phyloP scores from a whole-genome alignment of 2,113 vertebrate species.

The Pholis gunnellus region DNA sequence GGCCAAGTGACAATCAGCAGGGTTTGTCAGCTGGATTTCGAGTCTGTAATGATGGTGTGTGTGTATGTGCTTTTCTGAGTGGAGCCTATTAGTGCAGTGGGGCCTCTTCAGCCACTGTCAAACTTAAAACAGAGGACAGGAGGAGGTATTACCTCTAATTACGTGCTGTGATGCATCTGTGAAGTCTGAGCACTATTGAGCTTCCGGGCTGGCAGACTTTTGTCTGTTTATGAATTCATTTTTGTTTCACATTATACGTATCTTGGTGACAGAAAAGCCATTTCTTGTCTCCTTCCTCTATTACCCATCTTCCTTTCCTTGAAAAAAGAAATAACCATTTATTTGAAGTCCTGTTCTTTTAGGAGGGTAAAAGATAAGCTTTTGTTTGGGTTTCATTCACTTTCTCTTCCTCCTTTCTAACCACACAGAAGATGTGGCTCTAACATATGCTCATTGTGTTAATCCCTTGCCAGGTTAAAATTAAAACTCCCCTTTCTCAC shows the following conservation, averaged over 20 bases:
- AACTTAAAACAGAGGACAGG: constrained; percentile 67
- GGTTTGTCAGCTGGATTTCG: constrained; percentile 53
- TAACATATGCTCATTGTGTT: constrained; percentile 73
- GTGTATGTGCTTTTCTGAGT: constrained; percentile 54
- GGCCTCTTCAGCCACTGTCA: constrained; percentile 66
- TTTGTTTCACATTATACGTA: constrained; percentile 45
- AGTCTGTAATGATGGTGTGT: constrained; percentile 61
- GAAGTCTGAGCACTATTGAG: constrained; percentile 49
- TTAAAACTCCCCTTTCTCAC: constrained; percentile 57
- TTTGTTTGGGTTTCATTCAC: constrained; percentile 67
- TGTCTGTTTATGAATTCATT: constrained; percentile 53
- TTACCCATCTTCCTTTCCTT: constrained; percentile 31
- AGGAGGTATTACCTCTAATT: constrained; percentile 75
- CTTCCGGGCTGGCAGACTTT: constrained; percentile 49
- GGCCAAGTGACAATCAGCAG: constrained; percentile 61
- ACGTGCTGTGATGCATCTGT: constrained; percentile 56
- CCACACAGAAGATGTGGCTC: constrained; percentile 67
- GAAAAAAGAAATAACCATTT: constrained; percentile 42
- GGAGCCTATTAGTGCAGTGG: constrained; percentile 62
- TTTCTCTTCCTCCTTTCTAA: constrained; percentile 49
- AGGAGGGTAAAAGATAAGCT: constrained; percentile 53
- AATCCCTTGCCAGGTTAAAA: constrained; percentile 58
- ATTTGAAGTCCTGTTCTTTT: constrained; percentile 60
- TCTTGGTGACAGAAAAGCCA: constrained; percentile 43
- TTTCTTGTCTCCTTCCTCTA: constrained; percentile 38